Evolutionary conservation across 2,888 invertebrate genomes (phyloP), one percentile per base, ranked within the genome.

Genomic region (Hyposoter didymator): DNA sequence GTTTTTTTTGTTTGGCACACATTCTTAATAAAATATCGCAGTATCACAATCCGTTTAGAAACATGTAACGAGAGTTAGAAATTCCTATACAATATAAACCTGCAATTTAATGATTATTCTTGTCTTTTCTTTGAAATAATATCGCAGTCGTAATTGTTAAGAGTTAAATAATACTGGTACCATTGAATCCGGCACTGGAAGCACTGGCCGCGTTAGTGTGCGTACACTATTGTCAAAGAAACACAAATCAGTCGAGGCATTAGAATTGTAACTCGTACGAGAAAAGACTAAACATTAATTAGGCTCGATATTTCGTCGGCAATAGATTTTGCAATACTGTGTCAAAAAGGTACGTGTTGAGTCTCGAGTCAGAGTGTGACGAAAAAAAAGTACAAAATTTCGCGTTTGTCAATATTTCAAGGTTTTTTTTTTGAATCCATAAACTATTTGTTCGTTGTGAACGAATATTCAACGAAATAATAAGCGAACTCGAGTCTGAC

Each of bases 1-100:
- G 19, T 28, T 66, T 55, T 66, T 55, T 59, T 82, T n/a, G n/a
- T n/a, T 85, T 82, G 82, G 85, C 82, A 85, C 75, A 35, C 70
- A 78, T 85, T 75, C 74, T 66, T 75, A 70, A 75, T 83, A 79
- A 79, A 85, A 83, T 85, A 85, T 85, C 75, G 82, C 85, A 49
- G 35, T 85, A 83, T 85, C 83, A 85, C 83, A 85, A 85, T 85
- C 66, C 72, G 55, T 76, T 83, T 45, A n/a, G 43, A 83, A 74
- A 85, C 66, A 73, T 67, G 72, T 73, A 83, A 80, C 79, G 59
- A 72, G 32, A 76, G 73, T 45, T 47, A 52, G 74, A 78, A 69
- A 69, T 55, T 59, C 69, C 22, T 70, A 28, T 28, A 55, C 59
- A 59, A 59, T 59, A 28, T 59, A 59, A 59, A 28, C 28, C 28